phyloP scores from a whole-genome alignment of 1,140 invertebrate genomes.

The Steinernema khuongi region DNA sequence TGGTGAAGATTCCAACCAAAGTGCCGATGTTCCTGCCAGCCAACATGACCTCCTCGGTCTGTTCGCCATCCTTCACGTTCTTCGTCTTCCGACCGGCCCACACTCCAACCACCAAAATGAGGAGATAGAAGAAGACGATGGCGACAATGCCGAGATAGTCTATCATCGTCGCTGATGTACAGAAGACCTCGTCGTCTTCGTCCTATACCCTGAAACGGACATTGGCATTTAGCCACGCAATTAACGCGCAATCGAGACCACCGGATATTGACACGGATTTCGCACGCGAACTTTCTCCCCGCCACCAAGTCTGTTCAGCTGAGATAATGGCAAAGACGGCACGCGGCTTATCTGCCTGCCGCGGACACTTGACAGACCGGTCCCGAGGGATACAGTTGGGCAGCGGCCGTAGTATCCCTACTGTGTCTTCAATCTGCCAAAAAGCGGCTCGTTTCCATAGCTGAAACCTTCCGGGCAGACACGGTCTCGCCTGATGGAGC shows the following conservation, averaged over 20 bases:
- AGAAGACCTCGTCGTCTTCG: not conserved
- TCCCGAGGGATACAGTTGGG: constrained; percentile 2
- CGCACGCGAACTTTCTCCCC: not conserved
- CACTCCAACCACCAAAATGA: constrained; percentile 84
- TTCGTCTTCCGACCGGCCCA: constrained; percentile 84
- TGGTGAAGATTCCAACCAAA: constrained; percentile 91
- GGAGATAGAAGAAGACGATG: constrained; percentile 84
- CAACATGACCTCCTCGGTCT: constrained; percentile 88
- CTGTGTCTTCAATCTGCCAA: too few relatives aligned
- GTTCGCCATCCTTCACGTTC: constrained; percentile 66
- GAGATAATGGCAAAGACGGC: not conserved
- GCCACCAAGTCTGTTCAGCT: not conserved
- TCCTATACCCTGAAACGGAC: not conserved
- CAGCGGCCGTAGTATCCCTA: too few relatives aligned
- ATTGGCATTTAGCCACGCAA: not conserved
- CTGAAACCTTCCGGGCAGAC: too few relatives aligned
- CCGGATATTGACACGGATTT: constrained; percentile 15
- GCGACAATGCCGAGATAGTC: constrained; percentile 83
- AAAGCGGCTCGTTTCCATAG: too few relatives aligned
- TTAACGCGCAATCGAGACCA: not conserved
- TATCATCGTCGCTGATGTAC: constrained; percentile 59
- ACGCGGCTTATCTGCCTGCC: not conserved
- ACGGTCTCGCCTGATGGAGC: too few relatives aligned
- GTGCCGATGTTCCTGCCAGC: constrained; percentile 85
- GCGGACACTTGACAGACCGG: constrained; percentile 1